phyloP scores from a whole-genome alignment of 2,888 invertebrate genomes.

The Holacanthella duospinosa region DNA sequence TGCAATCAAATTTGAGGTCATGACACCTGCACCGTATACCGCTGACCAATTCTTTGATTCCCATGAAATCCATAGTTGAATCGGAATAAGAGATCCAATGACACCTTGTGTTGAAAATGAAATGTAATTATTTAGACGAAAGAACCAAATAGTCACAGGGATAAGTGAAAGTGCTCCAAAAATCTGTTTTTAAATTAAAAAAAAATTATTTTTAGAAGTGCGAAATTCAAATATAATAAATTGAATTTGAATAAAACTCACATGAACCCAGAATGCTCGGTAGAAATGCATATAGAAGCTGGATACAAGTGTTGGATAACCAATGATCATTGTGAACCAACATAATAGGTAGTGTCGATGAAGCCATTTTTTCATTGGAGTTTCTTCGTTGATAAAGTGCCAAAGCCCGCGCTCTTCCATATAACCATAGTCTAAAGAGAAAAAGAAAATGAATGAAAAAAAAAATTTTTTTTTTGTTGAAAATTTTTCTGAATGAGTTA shows the following conservation, averaged over 20 bases:
- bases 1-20: slow-evolving; percentile 15
- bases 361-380: neutral
- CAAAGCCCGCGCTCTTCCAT: neutral
- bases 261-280: slow-evolving; percentile 2
- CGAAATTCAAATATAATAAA: neutral
- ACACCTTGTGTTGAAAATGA: slow-evolving; percentile 18
- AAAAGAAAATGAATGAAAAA: neutral
- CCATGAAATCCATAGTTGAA: slow-evolving; percentile 15
- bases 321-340: slow-evolving; percentile 21
- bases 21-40: slow-evolving; percentile 13
- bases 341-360: slow-evolving; percentile 17
- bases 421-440: neutral
- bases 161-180: slow-evolving; percentile 8
- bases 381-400: too few species aligned
- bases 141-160: slow-evolving; percentile 18
- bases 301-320: slow-evolving; percentile 23
- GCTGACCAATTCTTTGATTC: slow-evolving; percentile 16
- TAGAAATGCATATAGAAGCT: slow-evolving; percentile 18
- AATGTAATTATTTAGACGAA: slow-evolving; percentile 6
- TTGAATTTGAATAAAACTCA: neutral
- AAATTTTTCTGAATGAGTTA: neutral
- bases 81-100: slow-evolving; percentile 7
- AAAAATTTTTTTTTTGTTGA: too few species aligned
- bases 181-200: slow-evolving; percentile 6
- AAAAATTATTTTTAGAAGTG: neutral